Evolutionary conservation across 2,888 invertebrate species (phyloP), one percentile per base, ranked within the genome.

Genomic region (Drosophila mayaguana): DNA sequence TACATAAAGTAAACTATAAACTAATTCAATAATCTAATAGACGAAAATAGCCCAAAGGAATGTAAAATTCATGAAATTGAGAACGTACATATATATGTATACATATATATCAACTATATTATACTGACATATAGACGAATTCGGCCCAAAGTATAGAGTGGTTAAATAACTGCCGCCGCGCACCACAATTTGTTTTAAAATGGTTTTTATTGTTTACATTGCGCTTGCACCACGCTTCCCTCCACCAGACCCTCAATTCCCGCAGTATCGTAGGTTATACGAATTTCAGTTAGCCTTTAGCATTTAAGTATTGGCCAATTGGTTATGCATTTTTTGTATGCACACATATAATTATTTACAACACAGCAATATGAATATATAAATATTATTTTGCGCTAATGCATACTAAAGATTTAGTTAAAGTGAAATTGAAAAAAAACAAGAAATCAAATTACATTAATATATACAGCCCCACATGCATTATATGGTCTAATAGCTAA

Each of bases 281-380:
- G 48, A 84, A 84, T 84, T 89, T 87, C 79, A 88, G 81, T 84
- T 84, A 89, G 82, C 82, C 55, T 76, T 68, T 83, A 82, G 71
- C 67, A 69, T 36, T 54, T 87, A 84, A 72, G 76, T 81, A 89
- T 81, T 74, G 78, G 75, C 73, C 75, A 76, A 72, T 82, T 80
- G 80, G 74, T 72, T 63, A 75, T 78, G 67, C 53, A 56, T 81
- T 80, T 68, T 60, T 28, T 22, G n/a, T 46, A 28, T 18, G 54
- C 50, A n/a, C 43, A 11, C 9, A 40, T 64, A 61, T 34, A 51
- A 55, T 56, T 56, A 67, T 64, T 60, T 32, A 32, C 43, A 71
- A 63, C 22, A 25, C 22, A 20, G 38, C 43, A 57, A 62, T 70
- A 25, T 74, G 53, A 61, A 67, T 48, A 55, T 63, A 57, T 32